These are phyloP conservation scores for Phataginus tetradactyla DNA, from an alignment of 2,797 vertebrate genomes.

Conservation along the genomic window DNA sequence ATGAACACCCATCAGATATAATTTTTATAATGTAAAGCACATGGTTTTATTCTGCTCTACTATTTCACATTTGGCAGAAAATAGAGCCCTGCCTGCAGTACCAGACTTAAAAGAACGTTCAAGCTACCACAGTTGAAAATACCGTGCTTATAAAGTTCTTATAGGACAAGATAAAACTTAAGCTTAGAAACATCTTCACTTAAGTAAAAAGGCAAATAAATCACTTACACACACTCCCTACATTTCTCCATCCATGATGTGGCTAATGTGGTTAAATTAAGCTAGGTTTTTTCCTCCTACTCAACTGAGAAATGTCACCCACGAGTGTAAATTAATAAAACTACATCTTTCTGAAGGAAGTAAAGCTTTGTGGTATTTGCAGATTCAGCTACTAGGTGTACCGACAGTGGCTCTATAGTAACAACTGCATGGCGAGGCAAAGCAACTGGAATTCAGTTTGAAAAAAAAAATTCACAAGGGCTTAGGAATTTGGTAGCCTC, in stretches of 20 bases:
- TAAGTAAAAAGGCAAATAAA: conserved; percentile 46
- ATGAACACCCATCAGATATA: conserved; percentile 86
- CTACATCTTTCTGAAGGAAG: conserved; percentile 48
- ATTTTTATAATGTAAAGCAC: conserved; percentile 90
- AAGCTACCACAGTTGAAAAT: conserved; percentile 28
- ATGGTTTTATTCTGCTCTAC: conserved; percentile 88
- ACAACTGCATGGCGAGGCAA: neutral
- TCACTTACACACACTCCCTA: neutral
- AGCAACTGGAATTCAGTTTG: neutral
- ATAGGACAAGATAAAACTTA: conserved; percentile 27
- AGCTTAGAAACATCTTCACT: conserved; percentile 36
- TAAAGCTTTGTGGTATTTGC: conserved; percentile 6
- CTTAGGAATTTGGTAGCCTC: neutral
- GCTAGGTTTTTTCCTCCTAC: neutral
- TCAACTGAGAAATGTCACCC: conserved; percentile 60
- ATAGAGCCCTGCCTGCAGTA: conserved; percentile 84
- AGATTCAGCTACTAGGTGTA: conserved; percentile 34
- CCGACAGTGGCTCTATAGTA: neutral
- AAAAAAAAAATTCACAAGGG: neutral
- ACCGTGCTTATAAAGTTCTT: conserved; percentile 51
- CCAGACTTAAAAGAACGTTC: conserved; percentile 83
- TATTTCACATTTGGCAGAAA: conserved; percentile 88
- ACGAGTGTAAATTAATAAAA: conserved; percentile 67
- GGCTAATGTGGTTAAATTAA: conserved; percentile 18
- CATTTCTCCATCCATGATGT: neutral